Base-by-base conservation (phyloP, 2,888 invertebrate genomes). In the Drosophila ezoana region DNA sequence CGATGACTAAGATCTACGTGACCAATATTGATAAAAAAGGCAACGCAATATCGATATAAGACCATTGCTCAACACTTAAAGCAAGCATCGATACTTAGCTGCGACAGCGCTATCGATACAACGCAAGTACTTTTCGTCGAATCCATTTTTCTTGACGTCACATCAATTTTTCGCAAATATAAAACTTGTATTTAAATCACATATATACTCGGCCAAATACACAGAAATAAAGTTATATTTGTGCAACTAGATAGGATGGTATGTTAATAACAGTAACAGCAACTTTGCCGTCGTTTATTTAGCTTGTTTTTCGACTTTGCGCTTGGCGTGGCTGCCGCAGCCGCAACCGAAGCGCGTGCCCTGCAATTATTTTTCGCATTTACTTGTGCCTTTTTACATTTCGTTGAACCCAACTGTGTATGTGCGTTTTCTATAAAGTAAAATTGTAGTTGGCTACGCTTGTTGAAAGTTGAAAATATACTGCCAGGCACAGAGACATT, bases 91-190 rank as follows among this genome's bases (percentile, higher is more conserved):
- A 72, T 63, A 48, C 5, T 3, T 8, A 11, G 11, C 33, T 3
- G 10, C 33, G 4, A 41, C 44, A 20, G 11, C 9, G 9, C 8
- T 49, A 73, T 73, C 73, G 68, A 73, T 62, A 40, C 20, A 11
- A 54, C 16, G 43, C 43, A 40, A 58, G 35, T 68, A 58, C 48
- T 69, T 73, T 73, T 62, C 28, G 66, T 56, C 62, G 76, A 47
- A 71, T 72, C 72, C 62, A 75, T 75, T 75, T 75, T 76, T 75
- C 76, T 72, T 66, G 75, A 75, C 75, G 76, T 75, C 75, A 66
- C 76, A 59, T 33, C 35, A 45, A 40, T 38, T 76, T 75, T 76
- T 76, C 51, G 76, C 76, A 76, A 76, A 63, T 33, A 45, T 11
- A 23, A 11, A 52, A 45, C 32, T 71, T 61, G 23, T 48, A 67